Conservation (phyloP, 53 echinoderm and acorn worm species). For the Echinarachnius parma region DNA sequence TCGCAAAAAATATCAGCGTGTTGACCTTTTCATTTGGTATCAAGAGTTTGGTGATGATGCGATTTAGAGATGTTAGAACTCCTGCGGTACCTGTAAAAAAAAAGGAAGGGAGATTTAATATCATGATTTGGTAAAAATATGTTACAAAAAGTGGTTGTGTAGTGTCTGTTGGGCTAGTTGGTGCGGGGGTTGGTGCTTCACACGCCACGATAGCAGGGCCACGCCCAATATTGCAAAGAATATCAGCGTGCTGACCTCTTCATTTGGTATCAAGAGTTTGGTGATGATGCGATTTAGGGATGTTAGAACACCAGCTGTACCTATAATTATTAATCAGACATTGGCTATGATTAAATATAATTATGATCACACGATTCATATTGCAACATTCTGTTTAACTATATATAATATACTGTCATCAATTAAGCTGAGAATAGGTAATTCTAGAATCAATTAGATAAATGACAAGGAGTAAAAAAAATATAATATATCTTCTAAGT, state of each 20-base stretch:
- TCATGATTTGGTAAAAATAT: too few relatives aligned
- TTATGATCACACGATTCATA: too few relatives aligned
- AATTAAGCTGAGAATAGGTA: too few relatives aligned
- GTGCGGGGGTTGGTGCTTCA: conserved; percentile 57
- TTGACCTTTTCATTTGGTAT: conserved; percentile 63
- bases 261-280: conserved; percentile 51
- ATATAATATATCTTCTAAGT: too few relatives aligned
- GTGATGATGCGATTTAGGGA: conserved; percentile 67
- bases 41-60: conserved; percentile 73
- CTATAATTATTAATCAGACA: too few relatives aligned
- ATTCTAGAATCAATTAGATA: too few relatives aligned
- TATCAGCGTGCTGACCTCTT: conserved; percentile 51
- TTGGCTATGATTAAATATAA: too few relatives aligned
- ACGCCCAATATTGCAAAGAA: conserved; percentile 58
- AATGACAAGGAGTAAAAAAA: too few relatives aligned
- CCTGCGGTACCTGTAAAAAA: conserved; percentile 66
- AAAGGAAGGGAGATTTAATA: too few relatives aligned
- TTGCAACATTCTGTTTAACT: too few relatives aligned
- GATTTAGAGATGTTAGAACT: conserved; percentile 72
- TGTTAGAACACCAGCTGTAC: conserved; percentile 65
- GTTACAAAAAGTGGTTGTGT: conserved; percentile 58
- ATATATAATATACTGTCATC: too few relatives aligned
- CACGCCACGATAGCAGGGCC: conserved; percentile 51
- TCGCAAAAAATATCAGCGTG: conserved; percentile 64
- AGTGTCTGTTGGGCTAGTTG: conserved; percentile 55